Base-by-base conservation (phyloP, 2,888 invertebrate species). In the Eupeodes latifasciatus region DNA sequence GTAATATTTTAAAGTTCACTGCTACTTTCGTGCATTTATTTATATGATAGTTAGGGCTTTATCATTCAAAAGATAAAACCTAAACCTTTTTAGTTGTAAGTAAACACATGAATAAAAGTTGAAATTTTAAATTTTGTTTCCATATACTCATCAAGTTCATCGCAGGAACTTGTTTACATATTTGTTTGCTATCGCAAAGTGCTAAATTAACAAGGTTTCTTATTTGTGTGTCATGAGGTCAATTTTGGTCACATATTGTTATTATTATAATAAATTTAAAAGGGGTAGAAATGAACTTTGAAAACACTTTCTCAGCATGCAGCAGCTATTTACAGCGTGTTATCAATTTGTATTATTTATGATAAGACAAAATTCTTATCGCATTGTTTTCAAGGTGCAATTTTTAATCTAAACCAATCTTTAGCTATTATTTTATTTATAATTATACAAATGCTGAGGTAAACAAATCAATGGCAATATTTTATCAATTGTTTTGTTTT, bases 291-390 rank as follows among this genome's bases (percentile, higher is more conserved):
- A 80, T 47, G 34, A 47, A 51, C 79, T 79, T 76, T 64, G 5
- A 77, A 62, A 53, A 44, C 34, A 14, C n/a, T 78, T 67, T 67
- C 55, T 47, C 62, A 47, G 47, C 27, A 61, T 74, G 53, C n/a
- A 67, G 55, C 27, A 62, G 53, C 7, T 49, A 74, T 67, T 55
- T 79, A 69, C 61, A 74, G 62, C 27, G 19, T 55, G 16, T 36
- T 71, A 80, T 80, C 80, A 64, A 40, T n/a, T 27, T 27, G 27
- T 27, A 27, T 27, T 27, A 16, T 53, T 64, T 5, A 19, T 53
- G 79, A 84, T 80, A 79, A 84, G 61, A 64, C 49, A 40, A 51
- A 62, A 75, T 36, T 84, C 19, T 69, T 62, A 80, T 84, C 84
- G 11, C 57, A 34, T 16, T n/a, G 6, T 11, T 51, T 10, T 62